A percentile compares a stretch with the other conserved stretches of the same genome.
These are phyloP conservation scores for Dryas iulia DNA, from an alignment of 1,140 invertebrate species.

Conservation along the genomic window DNA sequence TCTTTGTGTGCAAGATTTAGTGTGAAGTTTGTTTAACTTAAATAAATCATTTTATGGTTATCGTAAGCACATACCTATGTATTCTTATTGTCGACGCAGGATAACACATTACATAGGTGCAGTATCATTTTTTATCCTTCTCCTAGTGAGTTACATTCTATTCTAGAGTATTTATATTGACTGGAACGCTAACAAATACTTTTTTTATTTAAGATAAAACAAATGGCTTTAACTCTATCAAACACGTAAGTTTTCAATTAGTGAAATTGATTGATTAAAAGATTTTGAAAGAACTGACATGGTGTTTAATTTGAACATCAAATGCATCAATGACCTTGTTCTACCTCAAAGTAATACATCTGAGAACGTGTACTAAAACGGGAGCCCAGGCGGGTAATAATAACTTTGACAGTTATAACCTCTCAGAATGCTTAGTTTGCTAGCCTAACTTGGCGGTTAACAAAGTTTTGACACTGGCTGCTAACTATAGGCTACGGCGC, in stretches of 20 bases:
- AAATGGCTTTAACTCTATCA: too few relatives aligned
- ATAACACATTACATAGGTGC: background rate
- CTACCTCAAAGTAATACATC: background rate
- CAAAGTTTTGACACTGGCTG: conserved; percentile 60
- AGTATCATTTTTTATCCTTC: background rate
- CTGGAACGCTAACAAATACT: background rate
- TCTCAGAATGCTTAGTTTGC: conserved; percentile 47
- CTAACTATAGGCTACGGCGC: conserved; percentile 44
- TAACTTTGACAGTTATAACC: conserved; percentile 66
- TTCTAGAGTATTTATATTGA: background rate
- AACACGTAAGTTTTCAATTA: too few relatives aligned
- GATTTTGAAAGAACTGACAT: background rate
- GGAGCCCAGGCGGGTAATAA: conserved; percentile 45
- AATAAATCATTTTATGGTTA: background rate
- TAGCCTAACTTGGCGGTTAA: conserved; percentile 43
- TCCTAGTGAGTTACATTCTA: too few relatives aligned
- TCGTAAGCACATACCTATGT: background rate
- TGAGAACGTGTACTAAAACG: background rate
- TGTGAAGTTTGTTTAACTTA: background rate
- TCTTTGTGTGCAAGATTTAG: conserved; percentile 2
- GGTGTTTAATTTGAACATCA: background rate
- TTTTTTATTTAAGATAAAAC: background rate
- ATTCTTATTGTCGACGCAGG: background rate
- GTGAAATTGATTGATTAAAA: too few relatives aligned
- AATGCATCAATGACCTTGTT: background rate